These are phyloP conservation scores for Hydra vulgaris DNA, from an alignment of 30 jellyfish, hydroid and myxozoan genomes.

Conservation along the genomic window DNA sequence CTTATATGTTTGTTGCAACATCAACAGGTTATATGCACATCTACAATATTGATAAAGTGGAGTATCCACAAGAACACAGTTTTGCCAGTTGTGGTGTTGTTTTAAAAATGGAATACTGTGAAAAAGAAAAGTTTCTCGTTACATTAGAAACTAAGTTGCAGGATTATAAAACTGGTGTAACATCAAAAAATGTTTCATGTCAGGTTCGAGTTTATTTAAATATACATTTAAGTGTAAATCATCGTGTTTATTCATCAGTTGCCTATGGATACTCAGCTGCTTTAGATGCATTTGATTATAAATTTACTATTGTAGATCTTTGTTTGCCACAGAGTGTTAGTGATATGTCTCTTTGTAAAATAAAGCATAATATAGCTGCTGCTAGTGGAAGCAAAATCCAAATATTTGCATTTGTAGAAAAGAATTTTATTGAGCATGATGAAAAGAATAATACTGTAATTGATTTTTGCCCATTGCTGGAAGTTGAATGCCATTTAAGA, in stretches of 20 bases:
- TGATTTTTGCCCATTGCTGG: slow-evolving; percentile 59
- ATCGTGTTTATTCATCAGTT: neutral
- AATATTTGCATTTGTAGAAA: slow-evolving; percentile 38
- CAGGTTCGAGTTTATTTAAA: slow-evolving; percentile 28
- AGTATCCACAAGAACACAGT: slow-evolving; percentile 24
- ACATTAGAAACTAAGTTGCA: slow-evolving; percentile 51
- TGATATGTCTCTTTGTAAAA: slow-evolving; percentile 58
- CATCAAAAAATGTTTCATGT: slow-evolving; percentile 25
- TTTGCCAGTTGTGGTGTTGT: slow-evolving; percentile 47
- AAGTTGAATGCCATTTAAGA: slow-evolving; percentile 48
- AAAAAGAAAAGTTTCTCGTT: slow-evolving; percentile 31
- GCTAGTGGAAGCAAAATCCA: slow-evolving; percentile 54
- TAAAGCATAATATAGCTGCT: slow-evolving; percentile 59
- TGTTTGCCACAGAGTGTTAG: slow-evolving; percentile 50
- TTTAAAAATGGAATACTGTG: slow-evolving; percentile 35
- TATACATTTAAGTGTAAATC: neutral
- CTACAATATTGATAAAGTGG: slow-evolving; percentile 34
- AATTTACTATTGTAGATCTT: slow-evolving; percentile 52
- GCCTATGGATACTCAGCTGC: slow-evolving; percentile 20
- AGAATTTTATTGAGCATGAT: neutral
- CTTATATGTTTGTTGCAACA: slow-evolving; percentile 46
- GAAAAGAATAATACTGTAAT: slow-evolving; percentile 5
- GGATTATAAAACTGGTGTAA: slow-evolving; percentile 29
- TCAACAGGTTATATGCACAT: slow-evolving; percentile 31
- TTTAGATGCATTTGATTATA: slow-evolving; percentile 16